Base-by-base conservation (phyloP, 1,140 invertebrate genomes). In the Lerema accius region DNA sequence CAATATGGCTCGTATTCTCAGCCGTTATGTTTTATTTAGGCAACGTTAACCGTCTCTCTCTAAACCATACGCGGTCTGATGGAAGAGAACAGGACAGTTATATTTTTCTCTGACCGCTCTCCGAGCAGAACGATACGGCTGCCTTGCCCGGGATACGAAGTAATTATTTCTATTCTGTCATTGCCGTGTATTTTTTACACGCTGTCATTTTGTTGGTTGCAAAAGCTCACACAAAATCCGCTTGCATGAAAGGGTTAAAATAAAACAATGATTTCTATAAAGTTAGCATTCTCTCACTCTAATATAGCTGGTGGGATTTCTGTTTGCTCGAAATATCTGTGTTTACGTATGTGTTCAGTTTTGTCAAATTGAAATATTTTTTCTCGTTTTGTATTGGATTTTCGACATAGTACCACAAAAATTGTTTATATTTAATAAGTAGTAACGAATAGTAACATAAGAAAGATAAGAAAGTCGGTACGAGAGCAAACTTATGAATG, bases 1-100 rank as follows among this genome's bases (percentile, higher is more conserved):
- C 90, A 91, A 91, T 91, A 91, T 91, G 90, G 90, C 87, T 90
- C 86, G 84, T 86, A 87, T 90, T 90, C 86, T 89, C 87, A 82
- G 79, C 77, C 85, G 84, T 88, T 80, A 89, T 89, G 84, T 89
- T 90, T 90, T 90, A 90, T 90, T 90, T 90, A 90, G 88, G 85
- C 78, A 84, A 80, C 81, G 73, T 86, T 59, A 75, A 68, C 81
- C 69, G 63, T 88, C 88, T 77, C 80, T 63, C 63, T 90, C 84
- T 77, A 17, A 28, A 28, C 59, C 51, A 63, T 49, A 35, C 48
- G 50, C 48, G 28, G 39, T 53, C 62, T 46, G 51, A 63, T 65
- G 32, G 49, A 46, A 56, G 14, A 53, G 70, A 90, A 65, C 14
- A 65, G 61, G 85, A 88, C 39, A 51, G 71, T 13, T 67, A 76